phyloP scores from a whole-genome alignment of 2,797 vertebrate genomes.

The Anableps anableps region DNA sequence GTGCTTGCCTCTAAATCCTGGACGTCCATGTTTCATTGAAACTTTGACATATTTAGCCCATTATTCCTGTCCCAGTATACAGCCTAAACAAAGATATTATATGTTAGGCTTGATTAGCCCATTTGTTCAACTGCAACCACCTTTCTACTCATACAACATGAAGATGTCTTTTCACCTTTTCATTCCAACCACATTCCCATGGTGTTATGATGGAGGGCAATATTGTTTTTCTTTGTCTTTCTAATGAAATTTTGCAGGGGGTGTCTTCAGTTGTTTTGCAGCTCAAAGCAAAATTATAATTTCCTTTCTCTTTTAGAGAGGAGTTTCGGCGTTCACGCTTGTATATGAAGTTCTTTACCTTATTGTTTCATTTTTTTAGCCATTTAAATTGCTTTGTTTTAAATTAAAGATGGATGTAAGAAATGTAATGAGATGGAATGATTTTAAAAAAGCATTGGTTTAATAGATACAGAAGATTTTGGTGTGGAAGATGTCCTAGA shows the following conservation, averaged over 20 bases:
- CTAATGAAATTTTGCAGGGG: background rate
- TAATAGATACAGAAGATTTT: background rate
- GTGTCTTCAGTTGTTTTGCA: background rate
- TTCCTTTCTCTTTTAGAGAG: background rate
- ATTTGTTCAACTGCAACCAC: background rate
- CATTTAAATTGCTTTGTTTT: background rate
- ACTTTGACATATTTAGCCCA: background rate
- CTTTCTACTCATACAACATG: no score
- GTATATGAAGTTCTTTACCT: slow-evolving; percentile 1
- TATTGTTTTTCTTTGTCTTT: background rate
- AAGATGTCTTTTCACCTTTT: no score
- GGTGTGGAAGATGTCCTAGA: background rate
- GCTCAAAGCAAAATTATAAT: background rate
- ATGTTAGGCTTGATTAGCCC: background rate
- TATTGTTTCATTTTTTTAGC: background rate
- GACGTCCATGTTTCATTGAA: background rate
- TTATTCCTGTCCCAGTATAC: background rate
- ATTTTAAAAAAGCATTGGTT: background rate
- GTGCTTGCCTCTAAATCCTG: background rate
- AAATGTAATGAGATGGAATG: background rate
- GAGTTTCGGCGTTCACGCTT: slow-evolving; percentile 3
- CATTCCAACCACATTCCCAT: no score
- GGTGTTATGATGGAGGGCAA: no score
- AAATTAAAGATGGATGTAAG: background rate
- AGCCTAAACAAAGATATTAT: background rate